These are phyloP conservation scores for Carassius carassius DNA, from an alignment of 2,113 vertebrate species.

Conservation along the genomic window DNA sequence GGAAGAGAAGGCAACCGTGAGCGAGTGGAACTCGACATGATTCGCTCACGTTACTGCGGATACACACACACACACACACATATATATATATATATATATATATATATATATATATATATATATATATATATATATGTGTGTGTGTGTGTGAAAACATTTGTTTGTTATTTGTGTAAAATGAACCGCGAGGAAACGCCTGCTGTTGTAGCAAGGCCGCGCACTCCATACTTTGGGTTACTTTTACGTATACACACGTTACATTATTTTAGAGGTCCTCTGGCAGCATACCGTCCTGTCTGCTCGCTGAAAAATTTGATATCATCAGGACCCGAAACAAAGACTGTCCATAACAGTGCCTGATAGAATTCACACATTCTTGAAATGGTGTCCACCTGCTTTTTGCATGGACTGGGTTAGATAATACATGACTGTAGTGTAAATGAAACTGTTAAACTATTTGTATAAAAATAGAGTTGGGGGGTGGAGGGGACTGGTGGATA, in stretches of 20 bases:
- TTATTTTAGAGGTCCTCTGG: not conserved
- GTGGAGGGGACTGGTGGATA: not conserved
- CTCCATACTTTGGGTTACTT: not conserved
- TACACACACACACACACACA: not conserved
- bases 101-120: not conserved
- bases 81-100: slow-evolving; percentile 6
- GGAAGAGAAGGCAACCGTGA: slow-evolving; percentile 41
- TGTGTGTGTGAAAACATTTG: not conserved
- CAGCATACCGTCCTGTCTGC: not conserved
- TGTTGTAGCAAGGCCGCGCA: slow-evolving; percentile 2
- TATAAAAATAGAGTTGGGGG: not conserved
- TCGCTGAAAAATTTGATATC: slow-evolving; percentile 31
- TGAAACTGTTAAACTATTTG: not conserved
- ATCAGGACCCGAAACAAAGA: slow-evolving; percentile 53
- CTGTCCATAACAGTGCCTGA: slow-evolving; percentile 56
- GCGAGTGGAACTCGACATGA: slow-evolving; percentile 11
- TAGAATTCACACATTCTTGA: slow-evolving; percentile 19
- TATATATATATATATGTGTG: not conserved
- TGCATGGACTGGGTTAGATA: not conserved
- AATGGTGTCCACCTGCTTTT: not conserved
- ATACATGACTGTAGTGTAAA: not conserved
- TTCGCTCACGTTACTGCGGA: not conserved
- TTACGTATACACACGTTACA: not conserved
- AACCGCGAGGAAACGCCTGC: slow-evolving; percentile 10
- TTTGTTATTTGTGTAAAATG: not conserved